phyloP scores from a whole-genome alignment of 2,113 vertebrate genomes.

The Sclerurus mexicanus region DNA sequence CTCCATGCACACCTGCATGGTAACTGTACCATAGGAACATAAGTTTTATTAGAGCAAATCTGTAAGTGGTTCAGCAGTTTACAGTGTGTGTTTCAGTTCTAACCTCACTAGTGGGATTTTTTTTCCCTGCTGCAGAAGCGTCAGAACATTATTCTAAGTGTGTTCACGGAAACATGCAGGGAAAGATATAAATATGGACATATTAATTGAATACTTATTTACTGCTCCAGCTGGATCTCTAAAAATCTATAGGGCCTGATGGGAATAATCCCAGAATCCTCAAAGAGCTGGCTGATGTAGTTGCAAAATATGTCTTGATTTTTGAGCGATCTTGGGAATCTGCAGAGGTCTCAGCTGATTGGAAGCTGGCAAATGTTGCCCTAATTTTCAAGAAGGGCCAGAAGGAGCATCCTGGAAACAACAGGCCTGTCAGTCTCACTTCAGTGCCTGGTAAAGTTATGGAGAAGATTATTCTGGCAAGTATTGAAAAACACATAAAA shows the following conservation, averaged over 20 bases:
- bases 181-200: neutral
- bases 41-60: neutral
- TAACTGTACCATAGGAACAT: neutral
- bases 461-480: neutral
- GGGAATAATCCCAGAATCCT: neutral
- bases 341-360: neutral
- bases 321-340: neutral
- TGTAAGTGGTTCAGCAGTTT: neutral
- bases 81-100: neutral
- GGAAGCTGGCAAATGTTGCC: neutral
- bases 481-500: neutral
- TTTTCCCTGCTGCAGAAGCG: neutral
- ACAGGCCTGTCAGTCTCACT: neutral
- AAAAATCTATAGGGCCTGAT: neutral
- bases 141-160: neutral
- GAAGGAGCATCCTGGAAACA: neutral
- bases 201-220: neutral
- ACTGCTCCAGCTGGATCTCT: neutral
- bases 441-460: neutral
- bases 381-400: neutral
- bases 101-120: neutral
- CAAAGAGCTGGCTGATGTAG: neutral
- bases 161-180: neutral
- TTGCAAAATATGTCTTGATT: neutral
- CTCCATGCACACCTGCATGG: neutral